A percentile compares a stretch with the other conserved stretches of the same genome.
Conservation (phyloP, 2,113 vertebrate species). For the Macrotus californicus region DNA sequence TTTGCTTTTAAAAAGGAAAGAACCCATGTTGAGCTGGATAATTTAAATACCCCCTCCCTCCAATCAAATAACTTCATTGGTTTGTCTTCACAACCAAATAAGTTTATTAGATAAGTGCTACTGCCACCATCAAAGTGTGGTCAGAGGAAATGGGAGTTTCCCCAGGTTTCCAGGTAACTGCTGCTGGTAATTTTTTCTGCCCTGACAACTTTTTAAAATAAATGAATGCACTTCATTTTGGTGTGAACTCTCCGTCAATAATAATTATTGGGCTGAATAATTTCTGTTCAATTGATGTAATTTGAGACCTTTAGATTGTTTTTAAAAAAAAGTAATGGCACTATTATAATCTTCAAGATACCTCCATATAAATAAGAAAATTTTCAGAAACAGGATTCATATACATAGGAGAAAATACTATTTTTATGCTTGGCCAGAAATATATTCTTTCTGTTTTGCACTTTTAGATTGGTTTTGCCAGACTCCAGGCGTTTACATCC, state of each 20-base stretch:
- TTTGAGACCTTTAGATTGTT: conserved; percentile 7
- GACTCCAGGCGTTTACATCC: background rate
- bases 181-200: conserved; percentile 33
- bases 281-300: background rate
- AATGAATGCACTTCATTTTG: background rate
- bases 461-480: conserved; percentile 23
- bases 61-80: background rate
- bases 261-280: background rate
- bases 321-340: background rate
- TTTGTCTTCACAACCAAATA: background rate
- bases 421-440: conserved; percentile 11
- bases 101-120: background rate
- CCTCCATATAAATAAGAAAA: background rate
- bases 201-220: background rate
- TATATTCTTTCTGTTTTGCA: background rate
- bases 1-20: conserved; percentile 17
- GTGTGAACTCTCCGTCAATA: background rate
- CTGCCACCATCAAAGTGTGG: background rate
- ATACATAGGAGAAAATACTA: background rate
- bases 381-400: conserved; percentile 38
- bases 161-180: conserved; percentile 19
- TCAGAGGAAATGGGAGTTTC: conserved; percentile 30
- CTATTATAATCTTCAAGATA: background rate
- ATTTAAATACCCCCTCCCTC: background rate
- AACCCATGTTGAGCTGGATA: background rate